Base-by-base conservation (phyloP, 2,888 invertebrate genomes). In the Branchellion lobata region DNA sequence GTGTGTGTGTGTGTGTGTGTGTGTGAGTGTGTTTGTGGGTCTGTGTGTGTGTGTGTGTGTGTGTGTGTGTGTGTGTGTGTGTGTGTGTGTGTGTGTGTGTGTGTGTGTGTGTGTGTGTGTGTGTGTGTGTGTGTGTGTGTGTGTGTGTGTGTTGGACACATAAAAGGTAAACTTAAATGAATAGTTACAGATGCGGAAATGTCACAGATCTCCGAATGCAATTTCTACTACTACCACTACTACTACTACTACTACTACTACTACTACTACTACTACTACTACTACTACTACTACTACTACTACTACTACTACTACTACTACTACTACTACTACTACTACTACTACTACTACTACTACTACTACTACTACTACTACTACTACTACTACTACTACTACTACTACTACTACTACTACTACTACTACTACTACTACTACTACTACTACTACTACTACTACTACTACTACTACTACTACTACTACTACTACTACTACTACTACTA, bases 381-480 rank as follows among this genome's bases (percentile, higher is more conserved):
- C n/a, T n/a, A n/a, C n/a, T n/a, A n/a, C n/a, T n/a, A n/a, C n/a
- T n/a, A n/a, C n/a, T n/a, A n/a, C n/a, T n/a, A n/a, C n/a, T n/a
- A n/a, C n/a, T n/a, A n/a, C n/a, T n/a, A n/a, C n/a, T n/a, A n/a
- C n/a, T n/a, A n/a, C n/a, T n/a, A n/a, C n/a, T n/a, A n/a, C n/a
- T n/a, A n/a, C n/a, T n/a, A n/a, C n/a, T n/a, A n/a, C n/a, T n/a
- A n/a, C n/a, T n/a, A n/a, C n/a, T n/a, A n/a, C n/a, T n/a, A n/a
- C n/a, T n/a, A n/a, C n/a, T n/a, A n/a, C n/a, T 78, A 78, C 71
- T 78, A 78, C 71, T 78, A 78, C 71, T 78, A 78, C 71, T 78
- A 78, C 68, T 78, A 78, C 68, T 78, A 78, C 68, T 78, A 78
- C 68, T 78, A 78, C 78, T 74, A 74, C 74, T 74, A 74, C 74